phyloP scores from a whole-genome alignment of 1,140 invertebrate species.

The Drosophila chauvacae region DNA sequence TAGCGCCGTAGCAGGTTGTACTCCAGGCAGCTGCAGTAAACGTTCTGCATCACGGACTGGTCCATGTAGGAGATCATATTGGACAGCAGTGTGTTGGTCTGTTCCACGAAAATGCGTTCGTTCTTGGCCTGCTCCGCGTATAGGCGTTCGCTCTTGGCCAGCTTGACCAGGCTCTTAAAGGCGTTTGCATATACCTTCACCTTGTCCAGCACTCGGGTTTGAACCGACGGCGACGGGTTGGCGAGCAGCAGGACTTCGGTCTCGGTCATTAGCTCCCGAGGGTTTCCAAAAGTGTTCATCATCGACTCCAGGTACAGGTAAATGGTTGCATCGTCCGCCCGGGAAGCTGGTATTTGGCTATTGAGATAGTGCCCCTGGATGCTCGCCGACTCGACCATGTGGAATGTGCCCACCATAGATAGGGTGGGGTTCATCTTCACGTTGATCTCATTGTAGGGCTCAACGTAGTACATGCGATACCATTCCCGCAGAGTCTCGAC shows the following conservation, averaged over 20 bases:
- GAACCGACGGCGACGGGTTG: slow-evolving; percentile 41
- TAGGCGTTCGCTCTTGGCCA: slow-evolving; percentile 57
- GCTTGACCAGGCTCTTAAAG: slow-evolving; percentile 59
- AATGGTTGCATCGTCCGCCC: slow-evolving; percentile 45
- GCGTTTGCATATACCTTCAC: slow-evolving; percentile 60
- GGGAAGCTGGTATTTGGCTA: slow-evolving; percentile 28
- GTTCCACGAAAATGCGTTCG: slow-evolving; percentile 64
- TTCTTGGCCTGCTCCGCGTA: slow-evolving; percentile 60
- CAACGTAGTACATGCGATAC: slow-evolving; percentile 63
- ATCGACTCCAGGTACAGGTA: slow-evolving; percentile 67
- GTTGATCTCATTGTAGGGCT: slow-evolving; percentile 53
- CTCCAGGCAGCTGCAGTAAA: slow-evolving; percentile 63
- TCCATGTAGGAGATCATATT: slow-evolving; percentile 53
- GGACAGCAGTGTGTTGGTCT: slow-evolving; percentile 49
- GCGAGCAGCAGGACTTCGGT: slow-evolving; percentile 61
- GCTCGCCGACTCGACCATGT: slow-evolving; percentile 54
- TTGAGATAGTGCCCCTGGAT: slow-evolving; percentile 66
- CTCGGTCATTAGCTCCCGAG: slow-evolving; percentile 44
- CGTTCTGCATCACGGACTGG: slow-evolving; percentile 46
- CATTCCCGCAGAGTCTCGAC: slow-evolving; percentile 61
- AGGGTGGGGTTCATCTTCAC: slow-evolving; percentile 43
- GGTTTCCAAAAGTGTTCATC: slow-evolving; percentile 52
- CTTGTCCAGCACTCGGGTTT: slow-evolving; percentile 58
- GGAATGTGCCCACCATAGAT: slow-evolving; percentile 23
- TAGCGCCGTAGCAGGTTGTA: slow-evolving; percentile 65